These are phyloP conservation scores for Timema podura DNA, from an alignment of 2,888 invertebrate genomes.

Conservation along the genomic window DNA sequence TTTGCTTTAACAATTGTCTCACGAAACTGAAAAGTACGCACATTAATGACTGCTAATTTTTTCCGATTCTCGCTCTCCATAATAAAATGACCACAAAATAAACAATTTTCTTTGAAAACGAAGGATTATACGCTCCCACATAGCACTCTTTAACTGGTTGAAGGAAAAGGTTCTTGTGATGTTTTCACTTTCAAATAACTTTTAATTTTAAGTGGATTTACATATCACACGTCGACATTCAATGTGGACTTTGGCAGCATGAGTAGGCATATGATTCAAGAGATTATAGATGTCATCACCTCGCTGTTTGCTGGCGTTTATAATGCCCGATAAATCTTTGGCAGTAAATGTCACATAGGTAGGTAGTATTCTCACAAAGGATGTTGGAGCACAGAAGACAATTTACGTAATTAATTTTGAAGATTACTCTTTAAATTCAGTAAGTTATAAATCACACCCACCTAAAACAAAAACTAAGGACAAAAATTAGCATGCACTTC, in stretches of 20 bases:
- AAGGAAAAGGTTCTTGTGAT: constrained; percentile 1
- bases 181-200: neutral
- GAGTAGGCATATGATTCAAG: neutral
- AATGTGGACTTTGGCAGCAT: neutral
- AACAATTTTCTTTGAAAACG: constrained; percentile 13
- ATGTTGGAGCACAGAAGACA: constrained; percentile 4
- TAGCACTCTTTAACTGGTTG: neutral
- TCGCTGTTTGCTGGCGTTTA: neutral
- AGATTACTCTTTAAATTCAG: neutral
- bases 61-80: neutral
- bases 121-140: neutral
- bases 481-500: neutral
- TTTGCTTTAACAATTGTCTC: constrained; percentile 4
- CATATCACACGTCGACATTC: neutral
- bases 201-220: neutral
- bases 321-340: neutral
- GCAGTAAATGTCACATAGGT: neutral
- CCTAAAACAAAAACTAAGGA: neutral
- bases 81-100: constrained; percentile 8
- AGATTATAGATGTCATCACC: neutral
- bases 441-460: neutral
- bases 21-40: constrained; percentile 6
- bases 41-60: constrained; percentile 3
- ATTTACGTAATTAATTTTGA: neutral
- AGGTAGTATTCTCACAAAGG: neutral